Evolutionary conservation across 2,888 invertebrate genomes (phyloP), one percentile per base, ranked within the genome.

Genomic region (Augiades crinisus): DNA sequence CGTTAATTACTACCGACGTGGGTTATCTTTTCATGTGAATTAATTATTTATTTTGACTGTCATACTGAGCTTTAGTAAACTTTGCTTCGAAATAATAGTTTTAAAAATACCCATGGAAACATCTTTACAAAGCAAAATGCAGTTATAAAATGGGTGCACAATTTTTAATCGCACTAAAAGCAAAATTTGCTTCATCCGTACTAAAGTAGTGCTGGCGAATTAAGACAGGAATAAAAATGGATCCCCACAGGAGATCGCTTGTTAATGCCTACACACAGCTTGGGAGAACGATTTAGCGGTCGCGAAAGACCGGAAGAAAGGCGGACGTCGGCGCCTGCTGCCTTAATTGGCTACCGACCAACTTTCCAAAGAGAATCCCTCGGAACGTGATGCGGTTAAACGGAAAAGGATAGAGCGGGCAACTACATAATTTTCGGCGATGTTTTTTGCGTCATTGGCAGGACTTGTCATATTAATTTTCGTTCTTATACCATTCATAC

Each of bases 321-420:
- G 65, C 64, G 69, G 70, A 66, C 64, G 70, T 65, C 59, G 74
- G 72, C 71, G 75, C 75, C 75, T 72, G 66, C 63, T 75, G 67
- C 69, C 74, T 79, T 84, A 84, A 84, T 86, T 86, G 83, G 83
- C 77, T 63, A 56, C 65, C 68, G 72, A 81, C 82, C 79, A 83
- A 84, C 74, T 81, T 71, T 59, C 68, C 63, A 71, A 78, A 80
- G 78, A 71, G 72, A 75, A 71, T 69, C 61, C 65, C 58, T 60
- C 45, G 62, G 62, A 58, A 75, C 78, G 75, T 78, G 76, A 75
- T 68, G 72, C 63, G 73, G 73, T 68, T 75, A 68, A 70, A 68
- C 63, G 71, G 69, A 61, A 67, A 67, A 66, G 62, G 54, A 69
- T 64, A 62, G 61, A 63, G 64, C 63, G 55, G 52, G 59, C 68